Percentiles rank a stretch among this genome's conserved stretches.
Conservation (phyloP, 2,797 vertebrate genomes). For the Enteromius treurensis region DNA sequence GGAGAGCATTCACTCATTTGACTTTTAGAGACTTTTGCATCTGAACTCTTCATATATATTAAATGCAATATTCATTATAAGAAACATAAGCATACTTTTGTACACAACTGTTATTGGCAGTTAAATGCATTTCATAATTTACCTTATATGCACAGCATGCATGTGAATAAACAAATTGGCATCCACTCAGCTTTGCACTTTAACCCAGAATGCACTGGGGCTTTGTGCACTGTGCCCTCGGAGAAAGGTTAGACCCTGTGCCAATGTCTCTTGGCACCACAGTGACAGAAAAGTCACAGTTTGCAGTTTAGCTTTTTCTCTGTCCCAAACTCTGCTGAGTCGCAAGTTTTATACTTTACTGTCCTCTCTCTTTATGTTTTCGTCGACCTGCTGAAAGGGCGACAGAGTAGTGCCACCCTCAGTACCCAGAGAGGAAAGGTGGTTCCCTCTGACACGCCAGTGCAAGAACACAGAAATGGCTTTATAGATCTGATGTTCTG, state of each 20-base stretch:
- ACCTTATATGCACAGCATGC: background rate
- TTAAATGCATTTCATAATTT: background rate
- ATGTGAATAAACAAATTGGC: constrained; percentile 42
- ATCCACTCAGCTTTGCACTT: constrained; percentile 35
- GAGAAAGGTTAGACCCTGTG: constrained; percentile 5
- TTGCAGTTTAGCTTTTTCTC: constrained; percentile 31
- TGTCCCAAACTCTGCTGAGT: constrained; percentile 48
- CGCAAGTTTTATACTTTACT: constrained; percentile 42
- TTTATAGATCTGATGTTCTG: constrained; percentile 25
- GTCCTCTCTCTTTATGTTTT: constrained; percentile 43
- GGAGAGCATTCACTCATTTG: too few species aligned
- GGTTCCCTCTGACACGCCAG: constrained; percentile 8
- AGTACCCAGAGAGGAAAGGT: background rate
- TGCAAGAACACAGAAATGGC: constrained; percentile 6
- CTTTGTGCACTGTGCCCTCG: constrained; percentile 10
- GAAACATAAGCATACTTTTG: background rate
- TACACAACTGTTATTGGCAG: background rate
- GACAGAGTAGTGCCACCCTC: background rate
- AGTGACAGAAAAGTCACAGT: constrained; percentile 7
- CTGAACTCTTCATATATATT: too few species aligned
- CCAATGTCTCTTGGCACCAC: constrained; percentile 31
- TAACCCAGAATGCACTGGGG: constrained; percentile 45
- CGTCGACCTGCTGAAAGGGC: background rate
- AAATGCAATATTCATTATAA: background rate
- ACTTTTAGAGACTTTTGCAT: too few species aligned